A percentile compares a stretch with the other conserved stretches of the same genome.
Evolutionary conservation across 2,888 invertebrate species (phyloP).

Genomic region (Mesorhabditis belari): DNA sequence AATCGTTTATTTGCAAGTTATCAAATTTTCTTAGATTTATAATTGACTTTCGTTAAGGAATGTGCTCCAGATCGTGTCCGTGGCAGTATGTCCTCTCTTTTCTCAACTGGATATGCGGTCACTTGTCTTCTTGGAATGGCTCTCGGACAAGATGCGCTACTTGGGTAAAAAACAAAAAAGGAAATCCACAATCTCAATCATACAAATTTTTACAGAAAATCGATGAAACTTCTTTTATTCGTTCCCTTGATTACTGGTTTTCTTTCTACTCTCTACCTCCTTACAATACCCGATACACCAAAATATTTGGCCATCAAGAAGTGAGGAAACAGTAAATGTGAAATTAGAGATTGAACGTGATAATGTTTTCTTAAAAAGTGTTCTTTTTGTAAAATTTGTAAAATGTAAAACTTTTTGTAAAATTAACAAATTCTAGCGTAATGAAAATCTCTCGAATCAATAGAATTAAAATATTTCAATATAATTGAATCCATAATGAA

Average conservation of each 20-base stretch:
- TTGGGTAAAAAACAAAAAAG: slow-evolving; percentile 14
- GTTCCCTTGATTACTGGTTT: slow-evolving; percentile 46
- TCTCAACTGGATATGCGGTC: slow-evolving; percentile 41
- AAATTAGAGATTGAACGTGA: too few relatives aligned
- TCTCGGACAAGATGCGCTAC: slow-evolving; percentile 32
- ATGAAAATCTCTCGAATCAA: too few relatives aligned
- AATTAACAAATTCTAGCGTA: too few relatives aligned
- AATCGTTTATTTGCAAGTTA: slow-evolving; percentile 43
- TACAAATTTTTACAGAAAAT: too few relatives aligned
- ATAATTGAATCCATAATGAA: too few relatives aligned
- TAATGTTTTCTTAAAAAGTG: too few relatives aligned
- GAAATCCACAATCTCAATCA: background rate
- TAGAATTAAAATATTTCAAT: too few relatives aligned
- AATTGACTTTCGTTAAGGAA: slow-evolving; percentile 37
- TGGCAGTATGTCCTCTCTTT: slow-evolving; percentile 43
- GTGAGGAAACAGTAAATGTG: background rate
- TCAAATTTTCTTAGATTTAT: background rate
- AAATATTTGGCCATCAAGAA: slow-evolving; percentile 19
- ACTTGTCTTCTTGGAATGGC: slow-evolving; percentile 48
- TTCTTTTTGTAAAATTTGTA: too few relatives aligned
- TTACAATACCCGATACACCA: slow-evolving; percentile 44
- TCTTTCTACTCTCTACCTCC: slow-evolving; percentile 31
- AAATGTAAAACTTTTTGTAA: too few relatives aligned
- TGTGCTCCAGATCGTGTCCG: slow-evolving; percentile 42
- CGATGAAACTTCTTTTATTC: slow-evolving; percentile 37